phyloP scores from a whole-genome alignment of 2,113 vertebrate genomes.

The Megatriorchis doriae region DNA sequence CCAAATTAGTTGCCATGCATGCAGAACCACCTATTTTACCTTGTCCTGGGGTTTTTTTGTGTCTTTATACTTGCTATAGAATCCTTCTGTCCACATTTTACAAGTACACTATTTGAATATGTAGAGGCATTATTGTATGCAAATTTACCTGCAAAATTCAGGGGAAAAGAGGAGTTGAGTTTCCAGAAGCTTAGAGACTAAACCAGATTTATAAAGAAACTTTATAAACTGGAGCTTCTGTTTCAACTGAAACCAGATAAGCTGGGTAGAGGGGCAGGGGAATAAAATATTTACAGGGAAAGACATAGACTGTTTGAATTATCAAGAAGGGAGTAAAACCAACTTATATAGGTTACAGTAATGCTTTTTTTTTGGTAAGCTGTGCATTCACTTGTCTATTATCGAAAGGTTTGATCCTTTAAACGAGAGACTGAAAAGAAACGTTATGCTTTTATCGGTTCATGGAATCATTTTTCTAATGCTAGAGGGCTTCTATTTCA shows the following conservation, averaged over 20 bases:
- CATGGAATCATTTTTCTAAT: background rate
- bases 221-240: background rate
- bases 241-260: background rate
- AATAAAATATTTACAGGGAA: background rate
- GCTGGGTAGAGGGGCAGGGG: background rate
- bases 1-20: accelerated
- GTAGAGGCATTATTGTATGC: background rate
- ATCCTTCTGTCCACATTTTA: background rate
- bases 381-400: background rate
- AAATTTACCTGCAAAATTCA: background rate
- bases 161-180: background rate
- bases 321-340: background rate
- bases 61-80: background rate
- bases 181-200: background rate
- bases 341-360: background rate
- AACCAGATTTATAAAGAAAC: background rate
- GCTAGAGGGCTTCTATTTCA: background rate
- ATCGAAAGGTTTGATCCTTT: background rate
- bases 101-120: background rate
- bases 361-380: background rate
- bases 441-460: background rate
- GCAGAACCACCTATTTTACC: background rate
- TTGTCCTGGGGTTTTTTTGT: background rate
- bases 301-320: background rate
- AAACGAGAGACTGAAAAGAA: background rate